Evolutionary conservation across 2,113 vertebrate species (phyloP).

Genomic region (Heterotilapia buettikoferi): DNA sequence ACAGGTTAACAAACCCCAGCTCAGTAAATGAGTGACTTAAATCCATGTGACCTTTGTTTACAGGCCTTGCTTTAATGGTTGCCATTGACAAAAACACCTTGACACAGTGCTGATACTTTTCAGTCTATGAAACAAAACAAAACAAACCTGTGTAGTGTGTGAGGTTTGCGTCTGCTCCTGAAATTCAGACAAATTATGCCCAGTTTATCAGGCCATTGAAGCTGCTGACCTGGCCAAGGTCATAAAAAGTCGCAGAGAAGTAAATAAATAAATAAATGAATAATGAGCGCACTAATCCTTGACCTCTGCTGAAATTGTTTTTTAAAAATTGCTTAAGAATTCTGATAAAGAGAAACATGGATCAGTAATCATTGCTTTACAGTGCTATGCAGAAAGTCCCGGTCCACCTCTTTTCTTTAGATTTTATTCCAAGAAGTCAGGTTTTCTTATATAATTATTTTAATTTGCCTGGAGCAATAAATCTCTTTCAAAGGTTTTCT

Average conservation of each 20-base stretch:
- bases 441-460: neutral
- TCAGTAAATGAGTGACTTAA: constrained; percentile 10
- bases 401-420: neutral
- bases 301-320: neutral
- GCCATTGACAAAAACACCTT: neutral
- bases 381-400: neutral
- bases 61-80: neutral
- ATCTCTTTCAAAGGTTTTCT: neutral
- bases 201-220: neutral
- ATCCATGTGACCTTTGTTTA: constrained; percentile 11
- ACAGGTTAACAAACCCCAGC: constrained; percentile 28
- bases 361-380: neutral
- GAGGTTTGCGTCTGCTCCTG: neutral
- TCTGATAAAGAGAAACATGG: neutral
- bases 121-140: neutral
- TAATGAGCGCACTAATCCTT: neutral
- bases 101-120: neutral
- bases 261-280: neutral
- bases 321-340: neutral
- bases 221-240: neutral
- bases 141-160: neutral
- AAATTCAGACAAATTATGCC: neutral
- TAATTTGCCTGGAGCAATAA: neutral
- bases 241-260: neutral
- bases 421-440: neutral